Base-by-base conservation (phyloP, 2,797 vertebrate species). In the Botia kubotai region DNA sequence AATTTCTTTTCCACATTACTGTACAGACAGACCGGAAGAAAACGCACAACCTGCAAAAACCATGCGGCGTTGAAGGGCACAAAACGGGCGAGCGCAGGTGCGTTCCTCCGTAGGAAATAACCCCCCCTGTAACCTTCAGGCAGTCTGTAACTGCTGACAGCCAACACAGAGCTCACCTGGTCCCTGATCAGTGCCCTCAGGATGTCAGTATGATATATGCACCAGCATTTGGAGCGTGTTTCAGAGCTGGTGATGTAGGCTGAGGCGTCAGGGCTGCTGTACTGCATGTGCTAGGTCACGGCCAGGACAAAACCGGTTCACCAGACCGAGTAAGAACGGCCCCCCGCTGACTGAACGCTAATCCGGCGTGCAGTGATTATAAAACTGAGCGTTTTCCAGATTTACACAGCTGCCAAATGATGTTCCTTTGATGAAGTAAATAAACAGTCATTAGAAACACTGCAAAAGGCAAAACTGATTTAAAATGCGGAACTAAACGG, bases 201-300 rank as follows among this genome's bases (percentile, higher is more conserved):
- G 69, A 84, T 87, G 89, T 85, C 86, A 77, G 72, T 36, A 82
- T 78, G 83, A 90, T 81, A 77, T 86, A 89, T 85, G 77, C 50
- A 71, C 23, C 33, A 79, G 83, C 68, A 58, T 77, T 57, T 77
- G 84, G 76, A 85, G 65, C 21, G 46, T 39, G 46, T 79, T 72
- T 82, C 79, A 70, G 60, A 83, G 68, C 69, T 74, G 62, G 36
- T 78, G 83, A 77, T 89, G 78, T 3, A 65, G 79, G 80, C 79
- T 53, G 72, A 78, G 48, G 69, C 3, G 57, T 67, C 84, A 82
- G 69, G 85, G 85, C 89, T 69, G 80, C 83, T 85, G 77, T 87
- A 70, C 58, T 70, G 76, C 69, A 87, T 88, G 86, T 88, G 86
- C 84, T 78, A 84, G 23, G 81, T 83, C 81, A 81, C 66, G 75